Evolutionary conservation across 2,113 vertebrate genomes (phyloP).

Genomic region (Platichthys flesus): DNA sequence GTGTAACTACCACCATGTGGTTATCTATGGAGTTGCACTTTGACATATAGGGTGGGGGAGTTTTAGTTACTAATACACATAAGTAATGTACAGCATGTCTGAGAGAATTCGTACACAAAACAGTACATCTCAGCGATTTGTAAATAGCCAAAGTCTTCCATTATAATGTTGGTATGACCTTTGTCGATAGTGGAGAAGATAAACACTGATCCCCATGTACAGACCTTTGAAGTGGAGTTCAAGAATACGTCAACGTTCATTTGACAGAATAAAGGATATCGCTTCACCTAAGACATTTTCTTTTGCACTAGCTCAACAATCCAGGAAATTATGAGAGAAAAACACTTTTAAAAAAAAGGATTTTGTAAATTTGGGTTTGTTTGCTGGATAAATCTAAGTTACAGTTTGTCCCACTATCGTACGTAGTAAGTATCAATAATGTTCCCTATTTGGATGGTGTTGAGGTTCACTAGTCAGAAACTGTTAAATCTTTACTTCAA

Average conservation of each 20-base stretch:
- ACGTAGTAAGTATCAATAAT: constrained; percentile 92
- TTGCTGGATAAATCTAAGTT: constrained; percentile 94
- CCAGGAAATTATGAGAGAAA: constrained; percentile 86
- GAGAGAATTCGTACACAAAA: constrained; percentile 50
- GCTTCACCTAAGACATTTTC: constrained; percentile 65
- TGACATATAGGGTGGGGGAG: constrained; percentile 51
- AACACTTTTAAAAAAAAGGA: constrained; percentile 83
- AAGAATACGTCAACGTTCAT: constrained; percentile 56
- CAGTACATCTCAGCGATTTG: constrained; percentile 60
- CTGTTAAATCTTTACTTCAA: constrained; percentile 97
- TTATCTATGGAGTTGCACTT: constrained; percentile 72
- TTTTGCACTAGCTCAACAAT: constrained; percentile 74
- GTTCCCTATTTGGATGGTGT: constrained; percentile 98
- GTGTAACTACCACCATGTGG: constrained; percentile 48
- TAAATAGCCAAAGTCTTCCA: constrained; percentile 80
- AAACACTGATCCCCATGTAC: constrained; percentile 57
- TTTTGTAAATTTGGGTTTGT: constrained; percentile 97
- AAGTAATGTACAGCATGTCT: constrained; percentile 66
- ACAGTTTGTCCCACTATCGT: constrained; percentile 86
- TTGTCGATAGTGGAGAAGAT: constrained; percentile 38
- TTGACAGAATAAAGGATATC: constrained; percentile 63
- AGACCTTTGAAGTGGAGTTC: constrained; percentile 62
- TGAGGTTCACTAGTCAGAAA: constrained; percentile 98
- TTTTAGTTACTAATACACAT: constrained; percentile 42
- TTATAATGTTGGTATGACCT: constrained; percentile 62